Percentiles rank a stretch among this genome's conserved stretches.
Evolutionary conservation across 2,113 vertebrate species (phyloP).

Genomic region (Nesogale talazaci): DNA sequence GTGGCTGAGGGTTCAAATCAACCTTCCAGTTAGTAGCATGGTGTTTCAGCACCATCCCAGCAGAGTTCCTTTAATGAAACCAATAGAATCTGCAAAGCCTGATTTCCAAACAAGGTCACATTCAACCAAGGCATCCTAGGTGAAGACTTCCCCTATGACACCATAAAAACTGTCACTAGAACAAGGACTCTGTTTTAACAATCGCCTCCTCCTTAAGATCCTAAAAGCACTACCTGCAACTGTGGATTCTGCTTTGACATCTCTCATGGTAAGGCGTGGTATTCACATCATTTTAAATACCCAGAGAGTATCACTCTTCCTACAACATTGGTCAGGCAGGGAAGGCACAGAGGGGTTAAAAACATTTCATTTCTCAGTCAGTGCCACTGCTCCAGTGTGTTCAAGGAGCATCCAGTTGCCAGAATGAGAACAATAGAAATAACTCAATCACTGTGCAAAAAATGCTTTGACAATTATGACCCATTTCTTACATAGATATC

Average conservation of each 20-base stretch:
- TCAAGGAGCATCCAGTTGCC: not conserved
- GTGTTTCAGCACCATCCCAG: too few relatives aligned
- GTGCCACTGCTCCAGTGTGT: not conserved
- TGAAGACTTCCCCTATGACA: too few relatives aligned
- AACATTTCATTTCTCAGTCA: not conserved
- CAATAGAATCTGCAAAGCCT: too few relatives aligned
- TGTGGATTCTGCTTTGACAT: not conserved
- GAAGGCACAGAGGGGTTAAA: not conserved
- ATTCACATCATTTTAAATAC: not conserved
- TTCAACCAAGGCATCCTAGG: too few relatives aligned
- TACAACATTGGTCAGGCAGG: not conserved
- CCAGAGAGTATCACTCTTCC: not conserved
- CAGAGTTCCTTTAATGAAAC: too few relatives aligned
- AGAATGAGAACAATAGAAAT: not conserved
- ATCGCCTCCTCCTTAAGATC: constrained; percentile 16
- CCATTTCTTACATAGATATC: not conserved
- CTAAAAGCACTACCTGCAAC: not conserved
- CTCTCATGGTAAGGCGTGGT: not conserved
- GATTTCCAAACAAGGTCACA: too few relatives aligned
- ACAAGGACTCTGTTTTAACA: not conserved
- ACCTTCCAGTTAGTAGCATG: too few relatives aligned
- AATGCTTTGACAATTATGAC: constrained; percentile 16
- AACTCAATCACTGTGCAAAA: not conserved
- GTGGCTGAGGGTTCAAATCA: too few relatives aligned
- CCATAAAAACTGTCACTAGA: not conserved